Evolutionary conservation across 2,113 vertebrate genomes (phyloP).

Genomic region (Tricholaema leucomelas): DNA sequence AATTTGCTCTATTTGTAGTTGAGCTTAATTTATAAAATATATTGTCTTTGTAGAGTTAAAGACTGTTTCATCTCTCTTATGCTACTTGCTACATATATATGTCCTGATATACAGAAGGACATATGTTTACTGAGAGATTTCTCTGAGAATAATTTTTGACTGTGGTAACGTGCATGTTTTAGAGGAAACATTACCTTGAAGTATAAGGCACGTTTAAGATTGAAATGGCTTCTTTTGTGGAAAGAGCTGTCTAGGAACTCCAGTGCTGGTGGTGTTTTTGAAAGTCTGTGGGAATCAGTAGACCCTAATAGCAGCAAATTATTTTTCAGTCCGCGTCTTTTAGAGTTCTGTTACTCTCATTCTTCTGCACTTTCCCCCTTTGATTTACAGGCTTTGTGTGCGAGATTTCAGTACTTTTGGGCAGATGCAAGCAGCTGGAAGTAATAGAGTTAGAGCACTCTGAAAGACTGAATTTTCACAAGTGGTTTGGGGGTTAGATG

Average conservation of each 20-base stretch:
- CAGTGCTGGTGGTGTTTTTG: neutral
- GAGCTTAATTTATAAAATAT: neutral
- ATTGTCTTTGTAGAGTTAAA: neutral
- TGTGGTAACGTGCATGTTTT: neutral
- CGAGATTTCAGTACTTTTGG: constrained; percentile 39
- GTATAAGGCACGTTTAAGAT: neutral
- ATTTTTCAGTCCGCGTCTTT: constrained; percentile 10
- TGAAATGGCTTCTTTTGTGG: constrained; percentile 3
- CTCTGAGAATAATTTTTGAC: neutral
- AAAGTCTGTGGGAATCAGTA: neutral
- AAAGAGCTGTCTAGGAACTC: constrained; percentile 11
- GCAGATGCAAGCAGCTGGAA: constrained; percentile 74
- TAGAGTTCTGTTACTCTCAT: neutral
- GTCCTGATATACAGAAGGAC: neutral
- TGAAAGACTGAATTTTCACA: constrained; percentile 73
- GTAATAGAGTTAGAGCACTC: constrained; percentile 65
- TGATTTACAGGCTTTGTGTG: constrained; percentile 59
- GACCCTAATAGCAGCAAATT: constrained; percentile 43
- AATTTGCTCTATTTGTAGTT: neutral
- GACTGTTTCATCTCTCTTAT: neutral
- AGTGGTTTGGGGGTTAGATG: constrained; percentile 69
- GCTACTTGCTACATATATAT: neutral
- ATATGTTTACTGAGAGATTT: neutral
- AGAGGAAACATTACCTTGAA: neutral
- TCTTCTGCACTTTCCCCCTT: constrained; percentile 34